Evolutionary conservation across 2,797 vertebrate species (phyloP), one percentile per base, ranked within the genome.

Genomic region (Smutsia gigantea): DNA sequence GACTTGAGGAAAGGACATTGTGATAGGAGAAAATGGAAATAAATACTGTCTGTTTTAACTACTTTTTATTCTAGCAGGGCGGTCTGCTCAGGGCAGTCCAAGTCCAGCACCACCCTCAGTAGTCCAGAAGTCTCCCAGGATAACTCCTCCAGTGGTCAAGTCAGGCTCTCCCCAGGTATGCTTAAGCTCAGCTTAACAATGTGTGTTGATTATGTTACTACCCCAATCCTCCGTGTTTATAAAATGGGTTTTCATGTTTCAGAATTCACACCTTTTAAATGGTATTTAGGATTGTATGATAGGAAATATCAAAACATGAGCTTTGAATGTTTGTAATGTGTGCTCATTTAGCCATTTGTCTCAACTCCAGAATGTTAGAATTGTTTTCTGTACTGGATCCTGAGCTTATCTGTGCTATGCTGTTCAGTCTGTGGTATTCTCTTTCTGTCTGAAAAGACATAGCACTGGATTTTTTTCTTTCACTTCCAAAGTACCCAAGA

Each of bases 51-150:
- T 37, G n/a, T 95, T 21, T 15, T 95, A 55, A 42, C 49, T 23
- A 21, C 57, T 25, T 64, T 21, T 95, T 83, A 19, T 66, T 72
- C 68, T 72, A 96, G 94, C 71, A 93, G 97, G 98, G 17, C 98
- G 98, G 27, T 98, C 98, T 12, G 96, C 98, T 95, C 99, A 99
- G 92, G 98, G 94, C 79, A 95, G 83, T 63, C 79, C 98, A 15
- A 96, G 77, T 49, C 92, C 98, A 6, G 94, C 98, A 31, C 31
- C 98, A 31, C 31, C 98, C 63, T 79, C 98, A 1, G 51, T 93
- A 29, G 92, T 98, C 5, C 99, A 99, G 98, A 99, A 99, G 96
- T 98, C 99, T 1, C 96, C 99, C 84, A 98, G 98, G 92, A 94
- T 98, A 69, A 85, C 97, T 21, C 93, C 98, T 0, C 96, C 97